Evolutionary conservation across 1,140 invertebrate species (phyloP).

Genomic region (Zelostemma sp.): DNA sequence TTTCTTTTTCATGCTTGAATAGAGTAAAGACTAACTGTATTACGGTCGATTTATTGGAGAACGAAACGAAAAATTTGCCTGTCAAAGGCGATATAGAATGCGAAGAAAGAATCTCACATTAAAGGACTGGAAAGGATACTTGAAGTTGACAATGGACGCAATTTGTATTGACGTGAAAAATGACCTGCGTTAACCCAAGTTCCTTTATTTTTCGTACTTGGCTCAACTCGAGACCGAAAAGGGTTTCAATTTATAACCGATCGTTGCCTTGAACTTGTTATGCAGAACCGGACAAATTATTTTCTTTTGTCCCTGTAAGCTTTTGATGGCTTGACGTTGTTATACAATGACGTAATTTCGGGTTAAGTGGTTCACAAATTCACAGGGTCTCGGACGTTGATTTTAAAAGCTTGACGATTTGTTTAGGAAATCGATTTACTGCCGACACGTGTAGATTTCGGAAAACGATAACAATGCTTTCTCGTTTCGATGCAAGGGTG

Average conservation of each 20-base stretch:
- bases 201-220: too few relatives aligned
- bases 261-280: constrained; percentile 3
- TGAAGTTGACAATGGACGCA: constrained; percentile 20
- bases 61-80: too few relatives aligned
- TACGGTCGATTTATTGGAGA: too few relatives aligned
- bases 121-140: neutral
- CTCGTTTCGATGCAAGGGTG: too few relatives aligned
- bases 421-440: neutral
- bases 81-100: too few relatives aligned
- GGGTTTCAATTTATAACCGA: neutral
- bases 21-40: too few relatives aligned
- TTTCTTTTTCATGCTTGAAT: too few relatives aligned
- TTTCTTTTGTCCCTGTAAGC: neutral
- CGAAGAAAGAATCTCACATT: neutral
- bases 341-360: neutral
- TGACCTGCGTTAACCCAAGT: constrained; percentile 11
- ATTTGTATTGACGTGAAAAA: constrained; percentile 28
- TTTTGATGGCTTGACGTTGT: neutral
- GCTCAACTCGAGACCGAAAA: neutral
- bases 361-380: neutral
- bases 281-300: neutral
- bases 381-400: neutral
- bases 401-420: neutral
- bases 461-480: too few relatives aligned
- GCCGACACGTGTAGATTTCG: too few relatives aligned